A percentile compares a stretch with the other conserved stretches of the same genome.
Conservation (phyloP, 2,797 vertebrate genomes). For the Anguilla megastoma region DNA sequence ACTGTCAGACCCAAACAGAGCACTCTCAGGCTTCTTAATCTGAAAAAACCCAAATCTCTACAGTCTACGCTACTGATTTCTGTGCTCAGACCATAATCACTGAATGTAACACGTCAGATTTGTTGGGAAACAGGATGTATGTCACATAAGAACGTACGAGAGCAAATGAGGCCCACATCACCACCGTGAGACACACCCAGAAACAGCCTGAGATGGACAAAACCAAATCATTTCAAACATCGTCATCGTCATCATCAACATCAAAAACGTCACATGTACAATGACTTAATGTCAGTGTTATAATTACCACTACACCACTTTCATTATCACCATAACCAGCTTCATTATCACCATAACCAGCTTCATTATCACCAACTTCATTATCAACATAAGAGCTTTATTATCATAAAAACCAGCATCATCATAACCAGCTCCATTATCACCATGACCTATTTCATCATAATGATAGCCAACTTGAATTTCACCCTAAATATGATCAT, state of each 20-base stretch:
- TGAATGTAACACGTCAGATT: too few species aligned
- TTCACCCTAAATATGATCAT: neutral
- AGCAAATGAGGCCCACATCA: too few species aligned
- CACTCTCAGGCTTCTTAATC: slow-evolving; percentile 79
- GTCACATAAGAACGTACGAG: too few species aligned
- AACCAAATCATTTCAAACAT: neutral
- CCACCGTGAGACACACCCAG: too few species aligned
- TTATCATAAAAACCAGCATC: neutral
- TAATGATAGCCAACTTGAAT: too few species aligned
- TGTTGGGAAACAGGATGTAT: too few species aligned
- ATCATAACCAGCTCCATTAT: neutral
- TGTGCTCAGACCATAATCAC: too few species aligned
- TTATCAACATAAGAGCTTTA: too few species aligned
- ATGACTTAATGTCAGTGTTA: neutral
- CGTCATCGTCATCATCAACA: neutral
- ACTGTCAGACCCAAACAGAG: too few species aligned
- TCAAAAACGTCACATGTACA: neutral
- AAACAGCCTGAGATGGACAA: too few species aligned
- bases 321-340: neutral
- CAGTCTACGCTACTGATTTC: too few species aligned
- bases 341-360: neutral
- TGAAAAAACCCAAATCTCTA: slow-evolving; percentile 44
- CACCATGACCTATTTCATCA: neutral
- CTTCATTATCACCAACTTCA: neutral
- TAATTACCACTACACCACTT: neutral